Conservation (phyloP, 1,140 invertebrate species). For the Brachionus rotundiformis region DNA sequence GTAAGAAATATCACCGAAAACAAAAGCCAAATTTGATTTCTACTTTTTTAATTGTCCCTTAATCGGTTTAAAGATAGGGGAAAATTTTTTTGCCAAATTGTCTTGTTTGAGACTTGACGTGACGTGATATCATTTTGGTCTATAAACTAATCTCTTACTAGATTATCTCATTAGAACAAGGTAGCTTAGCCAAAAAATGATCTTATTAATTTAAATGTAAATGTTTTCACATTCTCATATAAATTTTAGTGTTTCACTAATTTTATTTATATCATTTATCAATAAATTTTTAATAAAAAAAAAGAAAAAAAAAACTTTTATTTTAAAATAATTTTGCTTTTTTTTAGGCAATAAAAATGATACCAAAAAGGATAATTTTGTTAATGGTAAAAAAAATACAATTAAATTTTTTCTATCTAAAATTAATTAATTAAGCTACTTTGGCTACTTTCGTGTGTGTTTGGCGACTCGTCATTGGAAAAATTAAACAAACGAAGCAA, state of each 20-base stretch:
- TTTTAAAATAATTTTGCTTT: background rate
- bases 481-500: background rate
- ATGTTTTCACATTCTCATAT: constrained; percentile 17
- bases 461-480: background rate
- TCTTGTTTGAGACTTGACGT: constrained; percentile 37
- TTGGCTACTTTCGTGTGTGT: background rate
- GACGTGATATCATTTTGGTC: constrained; percentile 27
- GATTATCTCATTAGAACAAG: constrained; percentile 25
- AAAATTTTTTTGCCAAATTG: background rate
- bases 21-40: constrained; percentile 16
- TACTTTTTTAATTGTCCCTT: background rate
- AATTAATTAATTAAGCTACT: background rate
- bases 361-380: background rate
- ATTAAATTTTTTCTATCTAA: background rate
- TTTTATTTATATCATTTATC: background rate
- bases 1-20: constrained; percentile 15
- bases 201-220: constrained; percentile 23
- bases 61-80: constrained; percentile 30
- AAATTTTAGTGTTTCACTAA: constrained; percentile 4
- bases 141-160: background rate
- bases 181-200: background rate
- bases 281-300: background rate
- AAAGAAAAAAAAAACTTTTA: background rate
- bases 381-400: background rate
- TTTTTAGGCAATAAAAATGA: background rate